A percentile compares a stretch with the other conserved stretches of the same genome.
phyloP scores from a whole-genome alignment of 2,797 vertebrate genomes.

The Leuciscus waleckii region DNA sequence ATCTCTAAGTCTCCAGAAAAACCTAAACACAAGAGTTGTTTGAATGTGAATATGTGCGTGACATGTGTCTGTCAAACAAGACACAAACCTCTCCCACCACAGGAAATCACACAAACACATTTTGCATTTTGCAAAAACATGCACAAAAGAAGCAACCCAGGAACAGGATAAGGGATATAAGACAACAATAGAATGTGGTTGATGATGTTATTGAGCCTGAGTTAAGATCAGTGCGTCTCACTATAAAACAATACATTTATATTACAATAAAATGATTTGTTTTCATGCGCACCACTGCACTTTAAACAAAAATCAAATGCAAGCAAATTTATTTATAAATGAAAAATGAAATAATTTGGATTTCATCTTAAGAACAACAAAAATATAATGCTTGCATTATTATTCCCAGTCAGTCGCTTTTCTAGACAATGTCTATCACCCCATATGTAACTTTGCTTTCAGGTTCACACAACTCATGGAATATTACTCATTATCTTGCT shows the following conservation, averaged over 20 bases:
- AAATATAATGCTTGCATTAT: neutral
- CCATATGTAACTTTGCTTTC: neutral
- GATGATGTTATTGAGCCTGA: conserved; percentile 49
- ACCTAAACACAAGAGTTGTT: neutral
- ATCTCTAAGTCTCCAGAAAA: neutral
- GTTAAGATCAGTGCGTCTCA: conserved; percentile 22
- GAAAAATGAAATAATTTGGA: neutral
- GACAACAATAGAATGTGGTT: conserved; percentile 73
- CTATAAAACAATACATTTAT: too few relatives aligned
- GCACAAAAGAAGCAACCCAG: conserved; percentile 59
- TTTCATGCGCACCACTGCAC: neutral
- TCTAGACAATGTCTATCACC: neutral
- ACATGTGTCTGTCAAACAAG: conserved; percentile 19
- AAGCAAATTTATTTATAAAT: neutral
- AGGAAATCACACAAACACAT: conserved; percentile 54
- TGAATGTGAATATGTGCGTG: conserved; percentile 16
- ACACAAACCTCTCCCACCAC: conserved; percentile 32
- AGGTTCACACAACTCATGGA: conserved; percentile 49
- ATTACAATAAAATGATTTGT: conserved; percentile 34
- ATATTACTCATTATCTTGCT: conserved; percentile 51
- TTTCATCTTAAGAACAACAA: neutral
- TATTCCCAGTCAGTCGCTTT: neutral
- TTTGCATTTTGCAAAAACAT: conserved; percentile 66
- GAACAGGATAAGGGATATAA: conserved; percentile 73
- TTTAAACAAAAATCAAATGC: neutral